Base-by-base conservation (phyloP, 2,888 invertebrate genomes). In the Epinotia demarniana region DNA sequence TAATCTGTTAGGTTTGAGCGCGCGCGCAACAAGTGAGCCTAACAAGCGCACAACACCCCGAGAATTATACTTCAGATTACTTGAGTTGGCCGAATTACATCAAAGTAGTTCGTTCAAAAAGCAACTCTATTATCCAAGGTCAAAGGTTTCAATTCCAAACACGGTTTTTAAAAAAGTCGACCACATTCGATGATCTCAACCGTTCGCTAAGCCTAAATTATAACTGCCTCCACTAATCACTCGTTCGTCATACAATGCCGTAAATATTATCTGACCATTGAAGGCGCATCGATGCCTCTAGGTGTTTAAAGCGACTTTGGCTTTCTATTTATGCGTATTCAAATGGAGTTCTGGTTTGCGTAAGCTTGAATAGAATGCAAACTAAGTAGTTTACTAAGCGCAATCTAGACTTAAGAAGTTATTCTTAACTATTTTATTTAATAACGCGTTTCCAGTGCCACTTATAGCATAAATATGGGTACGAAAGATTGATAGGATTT, bases 21-120 rank as follows among this genome's bases (percentile, higher is more conserved):
- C 90, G 88, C 89, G 86, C 91, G 85, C 87, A 92, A 93, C 93
- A 94, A 94, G 93, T 90, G 90, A 86, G 81, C 80, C 90, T 94
- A 93, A 94, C 93, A 92, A 94, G 93, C 92, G 84, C 85, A 87
- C 85, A 89, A 88, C 86, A 86, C 85, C 86, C 79, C 82, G 85
- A 84, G 83, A 39, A 39, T 39, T 39, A 39, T 39, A 9, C 9
- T 39, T 39, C 9, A 9, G 9, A 39, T 39, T 39, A 39, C 8
- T 39, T 39, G 39, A 9, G 39, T 39, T 39, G 8, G 39, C 39
- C 39, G 39, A 9, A 39, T 39, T 39, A 9, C 39, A 39, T 9
- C 39, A 39, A 39, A 39, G 9, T 39, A 39, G 39, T 39, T 9
- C 39, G 9, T 9, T 39, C 9, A 9, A 9, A 39, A 39, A 39